Conservation (phyloP, 2,797 vertebrate genomes). For the Carapus acus region DNA sequence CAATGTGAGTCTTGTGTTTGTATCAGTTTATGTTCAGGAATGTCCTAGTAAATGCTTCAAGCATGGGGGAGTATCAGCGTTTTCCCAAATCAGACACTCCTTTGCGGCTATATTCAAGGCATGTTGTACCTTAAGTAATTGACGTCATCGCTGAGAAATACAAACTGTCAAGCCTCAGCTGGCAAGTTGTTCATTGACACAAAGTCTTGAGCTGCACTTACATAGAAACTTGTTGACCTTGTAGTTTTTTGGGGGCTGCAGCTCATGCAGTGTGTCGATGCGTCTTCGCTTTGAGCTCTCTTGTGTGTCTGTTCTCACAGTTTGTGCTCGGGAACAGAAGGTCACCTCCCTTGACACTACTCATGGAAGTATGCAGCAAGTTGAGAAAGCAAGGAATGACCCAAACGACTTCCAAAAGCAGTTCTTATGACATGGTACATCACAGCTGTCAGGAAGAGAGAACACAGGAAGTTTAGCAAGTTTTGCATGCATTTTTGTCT, state of each 20-base stretch:
- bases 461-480: neutral
- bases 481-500: neutral
- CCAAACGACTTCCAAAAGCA: neutral
- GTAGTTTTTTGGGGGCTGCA: neutral
- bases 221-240: too few relatives aligned
- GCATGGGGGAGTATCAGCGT: too few relatives aligned
- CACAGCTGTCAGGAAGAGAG: slow-evolving; percentile 6
- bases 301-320: slow-evolving; percentile 13
- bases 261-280: slow-evolving; percentile 8
- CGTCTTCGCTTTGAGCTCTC: slow-evolving; percentile 6
- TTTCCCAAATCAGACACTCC: too few relatives aligned
- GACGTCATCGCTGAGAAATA: neutral
- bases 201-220: too few relatives aligned
- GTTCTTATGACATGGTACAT: slow-evolving; percentile 10
- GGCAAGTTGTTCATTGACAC: too few relatives aligned
- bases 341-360: slow-evolving; percentile 44
- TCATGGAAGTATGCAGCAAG: slow-evolving; percentile 37
- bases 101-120: too few relatives aligned
- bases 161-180: too few relatives aligned
- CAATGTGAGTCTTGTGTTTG: too few relatives aligned
- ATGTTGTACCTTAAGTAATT: too few relatives aligned
- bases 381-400: slow-evolving; percentile 30
- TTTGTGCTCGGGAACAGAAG: slow-evolving; percentile 55
- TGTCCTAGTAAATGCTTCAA: too few relatives aligned
- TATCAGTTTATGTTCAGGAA: too few relatives aligned